Percentiles rank a stretch among this genome's conserved stretches.
phyloP scores from a whole-genome alignment of 2,888 invertebrate genomes.

The Callyntrura sp. region DNA sequence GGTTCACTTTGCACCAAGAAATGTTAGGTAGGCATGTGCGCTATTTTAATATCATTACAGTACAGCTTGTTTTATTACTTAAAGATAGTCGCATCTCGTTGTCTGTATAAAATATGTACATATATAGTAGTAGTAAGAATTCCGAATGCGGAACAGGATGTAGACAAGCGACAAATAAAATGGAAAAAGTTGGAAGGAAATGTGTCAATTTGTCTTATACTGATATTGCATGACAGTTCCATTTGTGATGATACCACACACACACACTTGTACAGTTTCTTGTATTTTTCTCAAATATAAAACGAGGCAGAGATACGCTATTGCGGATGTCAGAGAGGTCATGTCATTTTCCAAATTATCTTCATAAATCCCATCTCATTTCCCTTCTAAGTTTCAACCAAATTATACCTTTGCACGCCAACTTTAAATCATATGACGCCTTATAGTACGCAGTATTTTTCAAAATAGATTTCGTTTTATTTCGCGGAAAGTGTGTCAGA shows the following conservation, averaged over 20 bases:
- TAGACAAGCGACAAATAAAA: background rate
- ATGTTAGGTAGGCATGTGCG: conserved; percentile 1
- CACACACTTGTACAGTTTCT: too few species aligned
- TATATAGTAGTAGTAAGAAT: too few species aligned
- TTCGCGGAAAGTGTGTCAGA: too few species aligned
- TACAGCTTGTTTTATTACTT: background rate
- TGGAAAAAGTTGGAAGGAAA: conserved; percentile 8
- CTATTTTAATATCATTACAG: conserved; percentile 52
- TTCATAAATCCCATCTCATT: conserved; percentile 2
- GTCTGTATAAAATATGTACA: too few species aligned
- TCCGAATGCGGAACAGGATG: background rate
- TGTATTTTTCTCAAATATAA: background rate
- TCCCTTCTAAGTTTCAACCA: background rate
- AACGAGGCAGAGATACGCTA: background rate
- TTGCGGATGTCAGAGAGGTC: conserved; percentile 27
- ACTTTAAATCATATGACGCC: conserved; percentile 10
- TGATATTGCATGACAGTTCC: background rate
- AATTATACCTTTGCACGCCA: background rate
- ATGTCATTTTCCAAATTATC: conserved; percentile 45
- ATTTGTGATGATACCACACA: background rate
- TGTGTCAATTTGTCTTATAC: background rate
- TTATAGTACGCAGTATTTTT: background rate
- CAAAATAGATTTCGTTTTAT: background rate
- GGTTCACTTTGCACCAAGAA: too few species aligned
- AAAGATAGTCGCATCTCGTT: background rate